These are phyloP conservation scores for Cyrtodaria siliqua DNA, from an alignment of 2,888 invertebrate species.

Conservation along the genomic window DNA sequence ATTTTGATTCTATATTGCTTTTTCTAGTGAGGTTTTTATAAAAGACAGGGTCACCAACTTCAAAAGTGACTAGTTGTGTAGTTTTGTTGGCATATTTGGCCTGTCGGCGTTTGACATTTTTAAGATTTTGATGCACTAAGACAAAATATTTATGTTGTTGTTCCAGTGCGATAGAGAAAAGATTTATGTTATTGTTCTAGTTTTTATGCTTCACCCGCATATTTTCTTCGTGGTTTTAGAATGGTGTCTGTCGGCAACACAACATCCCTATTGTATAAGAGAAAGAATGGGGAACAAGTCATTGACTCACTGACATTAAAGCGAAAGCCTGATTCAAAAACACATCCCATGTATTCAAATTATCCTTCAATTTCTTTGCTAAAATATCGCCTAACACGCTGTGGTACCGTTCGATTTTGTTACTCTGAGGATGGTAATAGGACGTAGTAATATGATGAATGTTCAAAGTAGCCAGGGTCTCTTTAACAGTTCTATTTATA, in stretches of 20 bases:
- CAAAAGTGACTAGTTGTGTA: constrained; percentile 14
- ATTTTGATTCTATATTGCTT: constrained; percentile 33
- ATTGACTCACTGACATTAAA: constrained; percentile 39
- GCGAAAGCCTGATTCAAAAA: too few species aligned
- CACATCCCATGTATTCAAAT: too few species aligned
- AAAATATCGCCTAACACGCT: too few species aligned
- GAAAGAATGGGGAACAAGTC: constrained; percentile 30
- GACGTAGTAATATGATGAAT: too few species aligned
- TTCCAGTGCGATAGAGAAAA: constrained; percentile 41
- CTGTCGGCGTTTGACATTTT: constrained; percentile 24
- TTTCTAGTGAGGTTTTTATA: constrained; percentile 24
- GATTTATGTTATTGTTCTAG: constrained; percentile 47
- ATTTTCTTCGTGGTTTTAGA: constrained; percentile 31
- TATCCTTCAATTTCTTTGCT: too few species aligned
- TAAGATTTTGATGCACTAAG: constrained; percentile 29
- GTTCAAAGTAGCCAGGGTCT: too few species aligned
- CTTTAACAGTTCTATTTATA: too few species aligned
- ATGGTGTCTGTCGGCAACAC: constrained; percentile 40
- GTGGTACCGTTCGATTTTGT: too few species aligned
- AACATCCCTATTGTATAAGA: constrained; percentile 38
- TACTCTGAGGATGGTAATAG: too few species aligned
- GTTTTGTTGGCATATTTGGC: constrained; percentile 30
- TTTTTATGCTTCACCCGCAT: constrained; percentile 39
- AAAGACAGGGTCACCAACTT: constrained; percentile 47
- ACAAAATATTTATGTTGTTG: constrained; percentile 41